Base-by-base conservation (phyloP, 2,113 vertebrate species). In the Ptychochromis oligacanthus region DNA sequence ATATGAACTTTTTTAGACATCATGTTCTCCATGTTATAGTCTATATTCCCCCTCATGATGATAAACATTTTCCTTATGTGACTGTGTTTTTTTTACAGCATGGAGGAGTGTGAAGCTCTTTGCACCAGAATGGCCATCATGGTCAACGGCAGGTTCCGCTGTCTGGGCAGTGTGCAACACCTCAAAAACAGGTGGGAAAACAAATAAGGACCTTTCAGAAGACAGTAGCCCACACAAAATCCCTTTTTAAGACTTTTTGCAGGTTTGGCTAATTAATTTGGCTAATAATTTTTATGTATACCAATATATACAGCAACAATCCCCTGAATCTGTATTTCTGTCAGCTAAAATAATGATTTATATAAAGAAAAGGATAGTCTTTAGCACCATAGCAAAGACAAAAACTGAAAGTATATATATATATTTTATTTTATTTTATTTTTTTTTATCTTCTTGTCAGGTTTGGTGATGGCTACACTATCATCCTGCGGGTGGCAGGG, bases 91-190 rank as follows among this genome's bases (percentile, higher is more conserved):
- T 31, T 31, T 91, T 87, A 84, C 94, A 99, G 98, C 86, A 99
- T 99, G 98, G 98, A 99, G 93, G 98, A 99, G 90, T 99, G 98
- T 92, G 98, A 99, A 89, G 98, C 97, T 3, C 95, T 99, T 36
- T 99, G 98, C 89, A 99, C 98, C 49, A 96, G 98, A 80, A 99
- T 99, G 97, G 97, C 98, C 2, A 99, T 99, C 80, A 99, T 99
- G 98, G 98, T 99, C 89, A 99, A 99, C 3, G 98, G 98, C 64
- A 96, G 97, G 86, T 99, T 99, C 95, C 96, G 97, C 79, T 99
- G 98, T 86, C 95, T 99, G 83, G 98, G 98, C 87, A 99, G 98
- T 0, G 98, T 99, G 64, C 98, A 99, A 75, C 98, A 99, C 92
- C 95, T 99, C 70, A 99, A 99, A 93, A 99, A 98, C 91, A 98